Evolutionary conservation across 2,888 invertebrate species (phyloP), one percentile per base, ranked within the genome.

Genomic region (Acanthopleura granulata): DNA sequence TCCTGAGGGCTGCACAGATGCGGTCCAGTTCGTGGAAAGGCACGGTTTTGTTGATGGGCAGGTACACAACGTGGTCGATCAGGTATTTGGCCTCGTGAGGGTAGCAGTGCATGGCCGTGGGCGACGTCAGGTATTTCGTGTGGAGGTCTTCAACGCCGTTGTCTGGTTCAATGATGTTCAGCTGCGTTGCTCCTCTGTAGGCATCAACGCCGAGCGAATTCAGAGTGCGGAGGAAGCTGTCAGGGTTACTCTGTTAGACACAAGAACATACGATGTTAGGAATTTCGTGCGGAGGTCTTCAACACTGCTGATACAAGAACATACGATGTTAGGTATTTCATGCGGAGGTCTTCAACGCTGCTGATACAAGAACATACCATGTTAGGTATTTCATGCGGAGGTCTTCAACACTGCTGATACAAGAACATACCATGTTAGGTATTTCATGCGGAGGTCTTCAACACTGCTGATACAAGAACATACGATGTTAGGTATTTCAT

Each of bases 111-210:
- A 79, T 81, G 25, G 78, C 62, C 0, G 81, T 80, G 61, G 27
- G 69, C 18, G 69, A 69, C 1, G 27, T 69, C 29, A 69, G 16
- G 29, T 69, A 25, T 25, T 69, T 69, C 18, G 12, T 57, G 57
- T 57, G 12, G 3, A 69, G 12, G 27, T 69, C 69, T 3, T 25
- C 61, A 15, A 61, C 25, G 15, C 75, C 76, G 30, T 75, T 78
- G 61, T 86, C 87, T 49, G 89, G 87, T 74, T 89, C 87, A 0
- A 91, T 83, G 57, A 89, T 80, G 77, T 86, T 88, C 25, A 91
- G 84, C 79, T 90, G 90, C 0, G 91, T 89, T 9, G 90, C 90
- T 6, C 90, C 90, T 18, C 88, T 81, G 80, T 90, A 90, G 0
- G 90, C 90, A 72, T 91, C 90, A 4, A 91, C 84, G 6, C 90